Conservation (phyloP, 2,888 invertebrate genomes). For the Torymus auratus region DNA sequence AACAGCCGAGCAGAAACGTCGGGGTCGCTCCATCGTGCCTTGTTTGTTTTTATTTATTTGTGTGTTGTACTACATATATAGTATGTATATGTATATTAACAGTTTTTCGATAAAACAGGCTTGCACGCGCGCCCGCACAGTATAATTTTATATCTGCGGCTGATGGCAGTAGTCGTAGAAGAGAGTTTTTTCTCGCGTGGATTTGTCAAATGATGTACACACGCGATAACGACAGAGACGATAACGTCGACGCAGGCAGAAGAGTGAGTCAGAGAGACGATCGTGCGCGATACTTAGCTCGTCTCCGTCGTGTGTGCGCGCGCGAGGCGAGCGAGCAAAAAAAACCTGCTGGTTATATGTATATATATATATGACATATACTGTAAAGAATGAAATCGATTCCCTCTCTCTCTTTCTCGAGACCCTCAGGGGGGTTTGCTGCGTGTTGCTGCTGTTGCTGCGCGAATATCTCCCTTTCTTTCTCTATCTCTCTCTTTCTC, state of each 20-base stretch:
- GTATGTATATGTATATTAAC: conserved; percentile 5
- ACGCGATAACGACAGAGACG: no score
- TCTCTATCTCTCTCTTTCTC: neutral
- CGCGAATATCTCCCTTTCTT: neutral
- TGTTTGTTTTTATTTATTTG: conserved; percentile 31
- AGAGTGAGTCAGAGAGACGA: conserved; percentile 39
- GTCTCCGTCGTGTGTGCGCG: no score
- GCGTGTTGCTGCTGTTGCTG: no score
- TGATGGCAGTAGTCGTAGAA: no score
- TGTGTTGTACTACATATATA: conserved; percentile 39
- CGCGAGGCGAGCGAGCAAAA: conserved; percentile 21
- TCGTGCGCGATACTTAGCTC: no score
- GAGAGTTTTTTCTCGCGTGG: no score
- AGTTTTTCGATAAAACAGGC: neutral
- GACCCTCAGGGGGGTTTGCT: no score
- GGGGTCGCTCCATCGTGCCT: conserved; percentile 53
- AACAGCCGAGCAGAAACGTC: conserved; percentile 53
- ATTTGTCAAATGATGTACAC: neutral
- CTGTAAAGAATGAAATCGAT: conserved; percentile 36
- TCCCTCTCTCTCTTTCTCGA: conserved; percentile 27
- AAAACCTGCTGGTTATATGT: conserved; percentile 26
- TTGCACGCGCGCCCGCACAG: neutral
- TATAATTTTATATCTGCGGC: no score
- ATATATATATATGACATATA: no score
- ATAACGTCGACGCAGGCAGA: neutral